Conservation (phyloP, 2,797 vertebrate genomes). For the Rhinatrema bivittatum region DNA sequence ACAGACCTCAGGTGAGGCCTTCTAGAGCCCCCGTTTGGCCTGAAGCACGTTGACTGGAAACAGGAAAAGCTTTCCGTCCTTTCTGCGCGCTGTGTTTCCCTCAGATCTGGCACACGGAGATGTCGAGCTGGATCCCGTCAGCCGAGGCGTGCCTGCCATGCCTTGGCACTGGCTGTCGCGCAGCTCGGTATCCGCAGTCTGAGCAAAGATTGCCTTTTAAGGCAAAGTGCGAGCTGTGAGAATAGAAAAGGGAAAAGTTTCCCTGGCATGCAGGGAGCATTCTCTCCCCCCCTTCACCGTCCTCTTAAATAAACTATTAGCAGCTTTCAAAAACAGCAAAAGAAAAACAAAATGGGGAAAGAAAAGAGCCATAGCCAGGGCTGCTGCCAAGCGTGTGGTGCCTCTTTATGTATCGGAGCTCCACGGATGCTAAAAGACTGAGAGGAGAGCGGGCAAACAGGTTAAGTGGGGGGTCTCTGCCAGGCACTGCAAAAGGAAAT, state of each 20-base stretch:
- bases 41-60: too few relatives aligned
- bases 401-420: conserved; percentile 8
- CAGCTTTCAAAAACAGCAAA: conserved; percentile 42
- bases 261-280: conserved; percentile 44
- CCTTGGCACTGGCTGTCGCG: conserved; percentile 31
- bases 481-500: not conserved
- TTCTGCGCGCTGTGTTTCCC: too few relatives aligned
- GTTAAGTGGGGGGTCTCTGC: not conserved
- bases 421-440: too few relatives aligned
- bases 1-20: too few relatives aligned
- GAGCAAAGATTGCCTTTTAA: conserved; percentile 55
- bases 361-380: conserved; percentile 17
- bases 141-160: conserved; percentile 33
- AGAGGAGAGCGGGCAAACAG: not conserved
- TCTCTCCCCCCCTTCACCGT: conserved; percentile 47
- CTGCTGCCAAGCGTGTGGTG: conserved; percentile 13
- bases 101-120: conserved; percentile 22
- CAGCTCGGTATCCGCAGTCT: conserved; percentile 26
- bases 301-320: conserved; percentile 47
- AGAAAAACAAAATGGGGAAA: too few relatives aligned
- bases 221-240: conserved; percentile 46
- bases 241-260: conserved; percentile 40
- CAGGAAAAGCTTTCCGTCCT: too few relatives aligned
- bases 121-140: conserved; percentile 34
- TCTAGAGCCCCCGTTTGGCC: too few relatives aligned